Evolutionary conservation across 2,888 invertebrate species (phyloP).

Genomic region (Drosophila picticornis): DNA sequence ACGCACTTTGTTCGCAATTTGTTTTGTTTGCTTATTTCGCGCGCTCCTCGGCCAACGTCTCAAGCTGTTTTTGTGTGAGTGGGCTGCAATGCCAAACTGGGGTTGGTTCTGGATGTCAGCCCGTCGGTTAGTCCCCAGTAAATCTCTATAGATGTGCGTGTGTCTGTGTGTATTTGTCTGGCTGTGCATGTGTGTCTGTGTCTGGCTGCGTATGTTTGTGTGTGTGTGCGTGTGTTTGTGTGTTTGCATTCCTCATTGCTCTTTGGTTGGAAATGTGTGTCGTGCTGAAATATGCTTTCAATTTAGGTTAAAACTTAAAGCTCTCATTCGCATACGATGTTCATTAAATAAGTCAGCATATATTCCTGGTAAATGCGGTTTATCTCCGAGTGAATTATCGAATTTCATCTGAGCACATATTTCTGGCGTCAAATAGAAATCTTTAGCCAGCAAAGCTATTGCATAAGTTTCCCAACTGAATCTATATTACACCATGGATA

Average conservation of each 20-base stretch:
- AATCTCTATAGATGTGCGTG: slow-evolving; percentile 34
- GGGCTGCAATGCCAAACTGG: slow-evolving; percentile 13
- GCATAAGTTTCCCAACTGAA: neutral
- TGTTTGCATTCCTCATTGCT: slow-evolving; percentile 35
- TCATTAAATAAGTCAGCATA: slow-evolving; percentile 27
- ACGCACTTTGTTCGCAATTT: slow-evolving; percentile 81
- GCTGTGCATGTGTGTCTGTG: neutral
- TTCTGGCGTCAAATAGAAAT: neutral
- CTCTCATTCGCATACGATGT: slow-evolving; percentile 12
- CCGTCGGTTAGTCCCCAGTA: slow-evolving; percentile 26
- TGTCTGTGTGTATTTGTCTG: neutral
- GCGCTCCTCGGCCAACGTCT: slow-evolving; percentile 39
- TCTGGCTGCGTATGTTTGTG: neutral
- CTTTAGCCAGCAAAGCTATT: neutral
- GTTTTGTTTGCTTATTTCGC: slow-evolving; percentile 77
- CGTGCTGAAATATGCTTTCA: slow-evolving; percentile 54
- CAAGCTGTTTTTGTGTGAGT: slow-evolving; percentile 17
- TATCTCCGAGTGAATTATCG: slow-evolving; percentile 16
- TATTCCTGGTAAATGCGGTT: slow-evolving; percentile 19
- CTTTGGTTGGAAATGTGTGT: slow-evolving; percentile 68
- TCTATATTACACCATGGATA: neutral
- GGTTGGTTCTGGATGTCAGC: slow-evolving; percentile 38
- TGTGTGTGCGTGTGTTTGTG: slow-evolving; percentile 4
- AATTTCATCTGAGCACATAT: neutral
- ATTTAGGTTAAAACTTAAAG: slow-evolving; percentile 78